Conservation (phyloP, 2,797 vertebrate genomes). For the Okamejei kenojei region DNA sequence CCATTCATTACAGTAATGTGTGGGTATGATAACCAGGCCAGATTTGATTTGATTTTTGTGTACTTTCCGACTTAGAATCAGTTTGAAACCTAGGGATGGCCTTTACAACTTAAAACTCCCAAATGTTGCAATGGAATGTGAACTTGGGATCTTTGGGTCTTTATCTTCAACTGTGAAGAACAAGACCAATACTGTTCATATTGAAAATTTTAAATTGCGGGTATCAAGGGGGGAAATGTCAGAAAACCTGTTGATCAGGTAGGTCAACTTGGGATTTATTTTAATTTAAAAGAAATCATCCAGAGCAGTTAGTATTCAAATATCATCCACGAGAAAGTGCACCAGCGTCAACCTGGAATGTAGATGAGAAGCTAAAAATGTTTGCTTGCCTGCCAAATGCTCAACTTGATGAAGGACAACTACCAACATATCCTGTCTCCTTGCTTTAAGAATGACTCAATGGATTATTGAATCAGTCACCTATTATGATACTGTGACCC, state of each 20-base stretch:
- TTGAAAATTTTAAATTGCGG: too few relatives aligned
- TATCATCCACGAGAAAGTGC: not conserved
- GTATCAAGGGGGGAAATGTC: not conserved
- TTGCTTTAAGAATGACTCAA: not conserved
- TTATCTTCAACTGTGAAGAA: too few relatives aligned
- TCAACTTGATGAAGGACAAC: not conserved
- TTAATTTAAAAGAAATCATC: too few relatives aligned
- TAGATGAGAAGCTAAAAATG: not conserved
- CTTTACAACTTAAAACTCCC: too few relatives aligned
- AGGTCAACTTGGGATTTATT: not conserved
- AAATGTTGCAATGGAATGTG: too few relatives aligned
- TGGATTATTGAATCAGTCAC: not conserved
- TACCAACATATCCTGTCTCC: not conserved
- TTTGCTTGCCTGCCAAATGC: not conserved
- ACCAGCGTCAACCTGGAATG: not conserved
- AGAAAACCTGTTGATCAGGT: not conserved
- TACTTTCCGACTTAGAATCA: too few relatives aligned
- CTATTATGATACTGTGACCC: not conserved
- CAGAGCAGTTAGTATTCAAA: not conserved
- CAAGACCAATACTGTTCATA: too few relatives aligned
- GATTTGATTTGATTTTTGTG: too few relatives aligned
- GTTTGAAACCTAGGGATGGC: too few relatives aligned
- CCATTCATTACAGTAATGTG: too few relatives aligned
- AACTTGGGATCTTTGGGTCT: too few relatives aligned
- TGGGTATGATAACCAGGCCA: too few relatives aligned